Percentiles rank a stretch among this genome's conserved stretches.
phyloP scores from a whole-genome alignment of 2,888 invertebrate species.

The Trachelus stipa region DNA sequence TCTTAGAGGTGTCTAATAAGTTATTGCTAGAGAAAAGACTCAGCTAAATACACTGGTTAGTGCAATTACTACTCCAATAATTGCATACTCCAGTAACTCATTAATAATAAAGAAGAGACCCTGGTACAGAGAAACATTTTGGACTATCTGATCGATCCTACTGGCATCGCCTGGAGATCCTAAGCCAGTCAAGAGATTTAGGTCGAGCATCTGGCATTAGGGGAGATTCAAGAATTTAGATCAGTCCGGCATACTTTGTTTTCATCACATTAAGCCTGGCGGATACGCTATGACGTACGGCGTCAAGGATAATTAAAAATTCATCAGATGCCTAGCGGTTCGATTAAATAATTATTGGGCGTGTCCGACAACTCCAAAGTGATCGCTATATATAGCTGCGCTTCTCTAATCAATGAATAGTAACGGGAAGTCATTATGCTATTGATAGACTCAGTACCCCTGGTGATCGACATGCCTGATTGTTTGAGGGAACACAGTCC shows the following conservation, averaged over 20 bases:
- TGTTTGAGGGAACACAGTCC: background rate
- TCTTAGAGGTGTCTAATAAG: background rate
- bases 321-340: background rate
- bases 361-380: background rate
- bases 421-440: constrained; percentile 29
- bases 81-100: background rate
- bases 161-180: background rate
- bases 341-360: constrained; percentile 2
- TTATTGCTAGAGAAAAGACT: background rate
- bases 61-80: background rate
- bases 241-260: background rate
- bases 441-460: constrained; percentile 1
- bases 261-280: background rate
- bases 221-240: background rate
- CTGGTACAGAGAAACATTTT: background rate
- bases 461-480: constrained; percentile 2
- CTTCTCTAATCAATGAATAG: constrained; percentile 21
- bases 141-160: background rate
- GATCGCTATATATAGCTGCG: constrained; percentile 15
- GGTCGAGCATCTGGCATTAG: constrained; percentile 2
- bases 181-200: background rate
- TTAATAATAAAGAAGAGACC: background rate
- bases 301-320: constrained; percentile 5
- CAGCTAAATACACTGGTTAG: background rate
- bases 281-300: background rate